Evolutionary conservation across 2,888 invertebrate species (phyloP).

Genomic region (Athalia rosae): DNA sequence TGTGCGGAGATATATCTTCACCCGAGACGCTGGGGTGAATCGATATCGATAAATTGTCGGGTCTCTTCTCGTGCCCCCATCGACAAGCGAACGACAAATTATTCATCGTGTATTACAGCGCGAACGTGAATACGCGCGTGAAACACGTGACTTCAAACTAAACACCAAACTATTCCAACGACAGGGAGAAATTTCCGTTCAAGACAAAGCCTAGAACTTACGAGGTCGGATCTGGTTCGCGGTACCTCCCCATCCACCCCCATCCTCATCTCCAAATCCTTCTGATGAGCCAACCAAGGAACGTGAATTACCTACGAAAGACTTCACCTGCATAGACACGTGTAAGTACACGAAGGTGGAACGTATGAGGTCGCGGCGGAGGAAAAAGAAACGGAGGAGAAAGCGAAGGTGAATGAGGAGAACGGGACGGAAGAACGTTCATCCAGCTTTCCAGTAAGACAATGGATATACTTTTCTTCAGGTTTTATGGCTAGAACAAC

Average conservation of each 20-base stretch:
- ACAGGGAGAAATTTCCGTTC: constrained; percentile 21
- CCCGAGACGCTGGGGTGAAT: neutral
- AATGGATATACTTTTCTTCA: constrained; percentile 29
- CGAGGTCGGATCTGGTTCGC: constrained; percentile 5
- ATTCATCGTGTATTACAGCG: neutral
- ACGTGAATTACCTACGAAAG: constrained; percentile 30
- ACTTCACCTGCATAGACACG: neutral
- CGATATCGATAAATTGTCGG: constrained; percentile 22
- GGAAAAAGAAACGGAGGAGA: too few species aligned
- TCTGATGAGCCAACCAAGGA: constrained; percentile 25
- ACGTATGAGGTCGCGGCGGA: neutral
- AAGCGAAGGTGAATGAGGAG: too few species aligned
- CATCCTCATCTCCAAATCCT: neutral
- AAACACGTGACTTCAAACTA: neutral
- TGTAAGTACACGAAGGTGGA: neutral
- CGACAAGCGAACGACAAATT: neutral
- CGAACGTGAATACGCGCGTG: too few species aligned
- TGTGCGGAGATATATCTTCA: neutral
- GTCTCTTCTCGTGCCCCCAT: too few species aligned
- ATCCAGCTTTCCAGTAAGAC: constrained; percentile 24
- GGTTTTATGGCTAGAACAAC: constrained; percentile 8
- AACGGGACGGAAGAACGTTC: constrained; percentile 3
- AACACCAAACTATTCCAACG: constrained; percentile 23
- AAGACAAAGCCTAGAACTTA: constrained; percentile 36
- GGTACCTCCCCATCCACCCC: neutral